These are phyloP conservation scores for Baronia brevicornis DNA, from an alignment of 2,888 invertebrate species.

Conservation along the genomic window DNA sequence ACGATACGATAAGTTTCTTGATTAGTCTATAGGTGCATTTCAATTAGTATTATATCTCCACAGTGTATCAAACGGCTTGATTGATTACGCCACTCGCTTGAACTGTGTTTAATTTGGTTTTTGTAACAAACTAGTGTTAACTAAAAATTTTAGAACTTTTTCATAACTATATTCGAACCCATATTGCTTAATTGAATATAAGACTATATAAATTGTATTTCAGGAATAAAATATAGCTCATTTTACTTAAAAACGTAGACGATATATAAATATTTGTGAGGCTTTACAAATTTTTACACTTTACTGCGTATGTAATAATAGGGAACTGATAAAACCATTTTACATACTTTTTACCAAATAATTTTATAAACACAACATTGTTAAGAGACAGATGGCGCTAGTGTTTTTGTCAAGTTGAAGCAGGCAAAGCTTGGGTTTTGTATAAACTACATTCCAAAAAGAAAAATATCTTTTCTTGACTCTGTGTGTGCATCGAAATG, in stretches of 20 bases:
- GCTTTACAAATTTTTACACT: conserved; percentile 1
- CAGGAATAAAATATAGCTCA: conserved; percentile 8
- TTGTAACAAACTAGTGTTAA: no score
- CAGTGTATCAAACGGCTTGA: no score
- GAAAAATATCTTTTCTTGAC: conserved; percentile 25
- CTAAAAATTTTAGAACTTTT: no score
- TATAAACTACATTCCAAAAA: conserved; percentile 55
- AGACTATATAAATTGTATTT: conserved; percentile 1
- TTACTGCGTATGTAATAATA: no score
- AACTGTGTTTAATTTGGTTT: no score
- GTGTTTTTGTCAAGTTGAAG: conserved; percentile 22
- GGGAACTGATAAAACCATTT: no score
- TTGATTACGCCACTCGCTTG: no score
- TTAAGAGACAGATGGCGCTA: conserved; percentile 25
- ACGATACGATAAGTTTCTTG: no score
- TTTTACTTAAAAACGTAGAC: neutral
- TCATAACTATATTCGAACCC: no score
- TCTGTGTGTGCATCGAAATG: conserved; percentile 7
- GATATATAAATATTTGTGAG: conserved; percentile 3
- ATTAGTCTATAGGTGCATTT: no score
- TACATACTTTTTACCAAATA: conserved; percentile 6
- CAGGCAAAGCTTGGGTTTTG: conserved; percentile 24
- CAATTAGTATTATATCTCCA: no score
- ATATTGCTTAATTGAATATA: no score
- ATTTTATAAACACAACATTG: conserved; percentile 12